phyloP scores from a whole-genome alignment of 2,888 invertebrate species.

The Strigamia crassipes region DNA sequence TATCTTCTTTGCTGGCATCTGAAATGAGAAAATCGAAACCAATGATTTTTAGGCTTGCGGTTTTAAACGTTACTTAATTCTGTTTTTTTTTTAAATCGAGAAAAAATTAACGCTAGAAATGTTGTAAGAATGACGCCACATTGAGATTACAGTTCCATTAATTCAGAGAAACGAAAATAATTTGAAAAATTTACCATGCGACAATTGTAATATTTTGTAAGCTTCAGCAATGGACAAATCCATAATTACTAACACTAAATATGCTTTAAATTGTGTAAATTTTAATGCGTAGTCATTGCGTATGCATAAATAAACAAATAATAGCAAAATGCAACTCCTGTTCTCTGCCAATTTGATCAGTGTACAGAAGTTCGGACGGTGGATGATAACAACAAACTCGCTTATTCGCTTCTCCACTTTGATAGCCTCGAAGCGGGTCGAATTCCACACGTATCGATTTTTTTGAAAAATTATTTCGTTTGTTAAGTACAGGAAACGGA shows the following conservation, averaged over 20 bases:
- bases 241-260: neutral
- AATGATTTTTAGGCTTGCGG: neutral
- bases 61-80: neutral
- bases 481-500: neutral
- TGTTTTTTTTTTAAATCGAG: neutral
- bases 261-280: constrained; percentile 18
- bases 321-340: constrained; percentile 26
- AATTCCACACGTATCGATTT: neutral
- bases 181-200: constrained; percentile 7
- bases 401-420: constrained; percentile 26
- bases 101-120: neutral
- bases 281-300: constrained; percentile 4
- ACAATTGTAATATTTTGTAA: constrained; percentile 24
- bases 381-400: constrained; percentile 26
- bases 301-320: neutral
- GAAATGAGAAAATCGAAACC: constrained; percentile 5
- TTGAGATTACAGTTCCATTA: neutral
- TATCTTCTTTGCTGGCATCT: constrained; percentile 22
- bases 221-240: constrained; percentile 23
- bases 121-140: neutral
- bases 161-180: neutral
- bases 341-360: constrained; percentile 30
- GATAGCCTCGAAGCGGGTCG: neutral
- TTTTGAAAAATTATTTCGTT: neutral
- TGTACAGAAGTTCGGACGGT: constrained; percentile 26